Evolutionary conservation across 2,888 invertebrate genomes (phyloP).

Genomic region (Syrista parreyssii): DNA sequence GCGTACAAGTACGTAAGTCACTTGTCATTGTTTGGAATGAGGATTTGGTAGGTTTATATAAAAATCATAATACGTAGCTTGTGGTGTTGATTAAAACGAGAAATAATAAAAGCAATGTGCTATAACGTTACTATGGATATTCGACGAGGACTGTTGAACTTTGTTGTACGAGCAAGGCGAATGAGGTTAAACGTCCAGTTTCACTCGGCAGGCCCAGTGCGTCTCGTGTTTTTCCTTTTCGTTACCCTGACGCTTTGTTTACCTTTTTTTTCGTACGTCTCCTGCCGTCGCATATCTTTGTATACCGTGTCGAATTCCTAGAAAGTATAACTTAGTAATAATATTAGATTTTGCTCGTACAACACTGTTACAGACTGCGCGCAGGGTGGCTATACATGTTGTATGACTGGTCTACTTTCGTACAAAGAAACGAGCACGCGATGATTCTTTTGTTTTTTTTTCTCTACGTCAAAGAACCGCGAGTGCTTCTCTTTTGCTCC

Average conservation of each 20-base stretch:
- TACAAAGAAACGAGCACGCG: neutral
- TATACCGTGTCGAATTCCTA: neutral
- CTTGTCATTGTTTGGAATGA: neutral
- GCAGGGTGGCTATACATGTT: slow-evolving; percentile 20
- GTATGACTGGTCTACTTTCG: slow-evolving; percentile 18
- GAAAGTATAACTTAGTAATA: neutral
- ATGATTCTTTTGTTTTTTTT: neutral
- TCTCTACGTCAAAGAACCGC: neutral
- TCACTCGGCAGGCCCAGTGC: neutral
- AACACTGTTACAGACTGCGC: slow-evolving; percentile 20
- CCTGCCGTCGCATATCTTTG: neutral
- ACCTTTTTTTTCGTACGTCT: neutral
- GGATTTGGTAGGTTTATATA: neutral
- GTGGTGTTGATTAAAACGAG: slow-evolving; percentile 36
- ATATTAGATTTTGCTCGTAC: slow-evolving; percentile 33
- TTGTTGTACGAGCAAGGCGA: neutral
- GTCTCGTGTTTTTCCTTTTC: neutral
- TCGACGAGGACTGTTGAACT: neutral
- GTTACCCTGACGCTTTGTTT: neutral
- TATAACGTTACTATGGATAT: neutral
- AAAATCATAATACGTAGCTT: slow-evolving; percentile 38
- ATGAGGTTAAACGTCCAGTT: neutral
- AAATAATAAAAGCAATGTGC: slow-evolving; percentile 11
- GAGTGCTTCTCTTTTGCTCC: neutral
- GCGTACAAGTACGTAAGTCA: slow-evolving; percentile 12